Evolutionary conservation across 2,888 invertebrate species (phyloP), one percentile per base, ranked within the genome.

Genomic region (Ectemnius cavifrons): DNA sequence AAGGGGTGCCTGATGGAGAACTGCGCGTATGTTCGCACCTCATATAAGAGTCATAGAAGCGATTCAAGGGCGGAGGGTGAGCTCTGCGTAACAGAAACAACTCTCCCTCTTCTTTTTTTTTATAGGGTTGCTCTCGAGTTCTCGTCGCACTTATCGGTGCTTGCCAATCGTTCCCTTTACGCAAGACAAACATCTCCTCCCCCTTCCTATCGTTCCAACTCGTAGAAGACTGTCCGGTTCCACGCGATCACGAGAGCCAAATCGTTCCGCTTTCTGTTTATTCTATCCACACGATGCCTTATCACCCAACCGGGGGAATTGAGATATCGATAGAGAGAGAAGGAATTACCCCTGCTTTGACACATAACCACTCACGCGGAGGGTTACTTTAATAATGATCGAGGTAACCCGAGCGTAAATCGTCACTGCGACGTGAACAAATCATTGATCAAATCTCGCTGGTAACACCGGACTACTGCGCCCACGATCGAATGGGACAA

Each of bases 111-210:
- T 2, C 2, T 2, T 20, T 2, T 20, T 47, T 20, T 63, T 63
- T 47, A 63, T 49, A 47, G 28, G n/a, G 63, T 5, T 63, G 16
- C 52, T 4, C 28, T n/a, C 6, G 37, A 65, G 46, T 23, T 46
- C 57, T 14, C 57, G 4, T 37, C 6, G 57, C 47, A n/a, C 6
- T 64, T 64, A 56, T 57, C 20, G 57, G 6, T 47, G n/a, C 47
- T 63, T 49, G 45, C 57, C 57, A 27, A 64, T 64, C 64, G 64
- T 57, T 65, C 45, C 65, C 37, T 45, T 46, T 5, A 28, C 16
- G 45, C 14, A 18, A 23, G 18, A 46, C 58, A 58, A 65, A 65
- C 46, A 65, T 23, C 56, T 16, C 56, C 56, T 37, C 11, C 37
- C 37, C 37, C 8, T 11, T 6, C 37, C 8, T 23, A 23, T 23